Evolutionary conservation across 1,140 invertebrate genomes (phyloP).

Genomic region (Macrotrachela quadricornifera): DNA sequence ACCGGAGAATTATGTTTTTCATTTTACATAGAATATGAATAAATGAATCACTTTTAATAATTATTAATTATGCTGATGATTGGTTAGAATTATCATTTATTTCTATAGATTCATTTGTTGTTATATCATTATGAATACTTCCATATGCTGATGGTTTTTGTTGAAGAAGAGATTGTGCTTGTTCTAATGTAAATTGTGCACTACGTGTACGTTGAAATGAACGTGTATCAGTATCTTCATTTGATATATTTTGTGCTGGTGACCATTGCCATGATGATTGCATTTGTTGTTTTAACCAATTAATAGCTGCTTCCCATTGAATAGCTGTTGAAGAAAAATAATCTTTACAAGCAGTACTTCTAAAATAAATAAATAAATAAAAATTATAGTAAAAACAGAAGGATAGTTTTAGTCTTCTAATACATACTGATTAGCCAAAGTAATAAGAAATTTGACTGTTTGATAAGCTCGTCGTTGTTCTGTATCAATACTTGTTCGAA

Average conservation of each 20-base stretch:
- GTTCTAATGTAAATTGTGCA: slow-evolving; percentile 18
- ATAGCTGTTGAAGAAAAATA: slow-evolving; percentile 28
- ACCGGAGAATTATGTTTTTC: no score
- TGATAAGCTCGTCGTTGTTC: slow-evolving; percentile 22
- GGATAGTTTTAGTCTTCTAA: no score
- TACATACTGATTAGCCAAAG: slow-evolving; percentile 23
- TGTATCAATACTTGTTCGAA: background rate
- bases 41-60: no score
- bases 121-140: no score
- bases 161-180: no score
- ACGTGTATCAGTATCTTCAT: slow-evolving; percentile 33
- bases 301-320: slow-evolving; percentile 35
- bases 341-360: slow-evolving; percentile 20
- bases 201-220: slow-evolving; percentile 34
- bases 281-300: slow-evolving; percentile 33
- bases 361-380: background rate
- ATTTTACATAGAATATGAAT: no score
- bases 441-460: slow-evolving; percentile 34
- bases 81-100: no score
- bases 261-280: slow-evolving; percentile 10
- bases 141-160: no score
- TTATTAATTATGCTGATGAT: no score
- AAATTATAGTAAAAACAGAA: background rate
- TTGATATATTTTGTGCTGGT: slow-evolving; percentile 22
- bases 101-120: no score